Evolutionary conservation across 2,888 invertebrate species (phyloP), one percentile per base, ranked within the genome.

Genomic region (Periphyllus acericola): DNA sequence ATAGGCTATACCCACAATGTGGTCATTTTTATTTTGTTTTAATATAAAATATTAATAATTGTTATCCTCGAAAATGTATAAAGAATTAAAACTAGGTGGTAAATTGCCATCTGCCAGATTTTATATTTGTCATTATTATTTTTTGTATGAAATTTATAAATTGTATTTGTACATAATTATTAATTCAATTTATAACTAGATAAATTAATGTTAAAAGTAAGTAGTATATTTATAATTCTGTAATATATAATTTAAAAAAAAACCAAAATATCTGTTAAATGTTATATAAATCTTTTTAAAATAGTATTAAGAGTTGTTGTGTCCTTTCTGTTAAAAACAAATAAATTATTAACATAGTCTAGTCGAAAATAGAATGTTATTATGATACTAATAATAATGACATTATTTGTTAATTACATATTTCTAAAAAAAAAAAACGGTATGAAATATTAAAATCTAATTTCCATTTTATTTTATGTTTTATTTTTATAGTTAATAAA

Each of bases 311-410:
- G 72, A 60, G 72, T 87, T 83, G 83, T 83, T 87, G 80, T 87
- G 80, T 87, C 80, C 55, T 80, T 80, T 87, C 72, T 87, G 86
- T 87, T 80, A 80, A 80, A 78, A 86, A 86, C 11, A 80, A 87
- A 76, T 32, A 84, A 83, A 84, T 76, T 80, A 87, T 87, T 87
- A 87, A 87, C 86, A 87, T 87, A 87, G 80, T 87, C 86, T 87
- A 87, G 86, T 87, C 86, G 79, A 60, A 87, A 87, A 86, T 71
- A 79, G 40, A 86, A 76, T 4, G 66, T 66, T 79, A 86, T 86
- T 86, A 79, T 79, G 29, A 52, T 86, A 84, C 72, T 74, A 84
- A 60, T 85, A 83, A 84, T 84, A 86, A 86, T 71, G 78, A 34
- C 71, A 86, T 79, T 86, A 86, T 71, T 86, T 79, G 71, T 86